phyloP scores from a whole-genome alignment of 35 echinoderm and acorn worm species.

The Holothuria glaberrima region DNA sequence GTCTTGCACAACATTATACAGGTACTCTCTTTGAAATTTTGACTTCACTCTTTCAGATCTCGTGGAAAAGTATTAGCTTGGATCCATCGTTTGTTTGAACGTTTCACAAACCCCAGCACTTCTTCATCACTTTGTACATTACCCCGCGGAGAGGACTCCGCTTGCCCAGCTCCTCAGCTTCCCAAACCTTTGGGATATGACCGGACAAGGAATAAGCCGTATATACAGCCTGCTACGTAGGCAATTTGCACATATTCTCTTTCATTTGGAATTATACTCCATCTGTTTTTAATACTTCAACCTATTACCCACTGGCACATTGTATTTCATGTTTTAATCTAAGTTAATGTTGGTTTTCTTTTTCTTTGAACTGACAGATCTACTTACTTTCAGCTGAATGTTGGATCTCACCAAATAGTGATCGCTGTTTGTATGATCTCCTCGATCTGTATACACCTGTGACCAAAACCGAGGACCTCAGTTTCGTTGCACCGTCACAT shows the following conservation, averaged over 20 bases:
- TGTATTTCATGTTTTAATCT: not conserved
- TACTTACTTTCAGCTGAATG: not conserved
- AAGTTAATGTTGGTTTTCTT: not conserved
- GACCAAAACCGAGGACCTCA: not conserved
- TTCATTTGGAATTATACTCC: not conserved
- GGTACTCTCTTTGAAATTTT: not conserved
- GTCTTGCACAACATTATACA: not conserved
- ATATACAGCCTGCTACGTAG: too few species aligned
- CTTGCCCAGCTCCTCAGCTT: too few species aligned
- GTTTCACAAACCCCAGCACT: too few species aligned
- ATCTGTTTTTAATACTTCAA: not conserved
- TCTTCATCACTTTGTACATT: slow-evolving; percentile 1
- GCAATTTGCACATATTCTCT: too few species aligned
- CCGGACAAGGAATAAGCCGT: too few species aligned
- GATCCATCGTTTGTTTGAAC: slow-evolving; percentile 17
- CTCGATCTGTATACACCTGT: slow-evolving; percentile 25
- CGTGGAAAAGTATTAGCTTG: not conserved
- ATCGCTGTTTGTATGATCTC: slow-evolving; percentile 11
- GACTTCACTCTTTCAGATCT: slow-evolving; percentile 5
- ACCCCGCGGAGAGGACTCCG: too few species aligned
- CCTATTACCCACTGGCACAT: not conserved
- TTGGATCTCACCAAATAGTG: slow-evolving; percentile 7
- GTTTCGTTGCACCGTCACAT: not conserved
- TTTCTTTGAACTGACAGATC: not conserved
- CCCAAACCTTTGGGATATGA: too few species aligned